Base-by-base conservation (phyloP, 2,797 vertebrate genomes). In the Megaceryle alcyon region DNA sequence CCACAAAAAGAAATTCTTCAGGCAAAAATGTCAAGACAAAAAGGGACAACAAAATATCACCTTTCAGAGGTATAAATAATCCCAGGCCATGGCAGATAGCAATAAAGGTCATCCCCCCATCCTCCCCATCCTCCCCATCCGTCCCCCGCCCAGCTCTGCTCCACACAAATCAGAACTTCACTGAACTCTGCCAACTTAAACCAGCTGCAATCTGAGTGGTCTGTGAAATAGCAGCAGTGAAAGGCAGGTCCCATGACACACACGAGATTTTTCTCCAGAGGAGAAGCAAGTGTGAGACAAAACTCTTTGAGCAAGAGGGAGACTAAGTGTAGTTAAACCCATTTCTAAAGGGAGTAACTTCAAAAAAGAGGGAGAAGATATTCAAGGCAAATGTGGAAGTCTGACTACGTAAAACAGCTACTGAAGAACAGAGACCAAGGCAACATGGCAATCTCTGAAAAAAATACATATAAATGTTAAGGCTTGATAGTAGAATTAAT, bases 371-470 rank as follows among this genome's bases (percentile, higher is more conserved):
- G 26, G 46, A 76, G 78, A 96, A 88, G 82, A 54, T 77, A 72
- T 54, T 54, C 29, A 66, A 91, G 68, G 51, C 54, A 66, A 83
- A 77, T 59, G 46, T 33, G 75, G 83, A 92, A 91, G 64, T 69
- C 81, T 93, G 86, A 79, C 57, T 64, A 37, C 73, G 86, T 95
- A 54, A 90, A 94, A 44, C 57, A 78, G 65, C 66, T 88, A 44
- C 72, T 29, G 77, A 75, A 64, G 80, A 90, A 64, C 77, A 78
- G 61, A 70, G 77, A 64, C 7, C 9, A 23, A 88, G 57, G 54
- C 44, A 95, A 71, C 21, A 60, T 7, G 66, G 69, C 66, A 71
- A 70, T 14, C 61, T 28, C 29, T 12, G 44, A 15, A 7, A 17
- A 35, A 71, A 37, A 6, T 12, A 33, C 19, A 20, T 12, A 48